These are phyloP conservation scores for Corvus cornix DNA, from an alignment of 2,113 vertebrate species.

Conservation along the genomic window DNA sequence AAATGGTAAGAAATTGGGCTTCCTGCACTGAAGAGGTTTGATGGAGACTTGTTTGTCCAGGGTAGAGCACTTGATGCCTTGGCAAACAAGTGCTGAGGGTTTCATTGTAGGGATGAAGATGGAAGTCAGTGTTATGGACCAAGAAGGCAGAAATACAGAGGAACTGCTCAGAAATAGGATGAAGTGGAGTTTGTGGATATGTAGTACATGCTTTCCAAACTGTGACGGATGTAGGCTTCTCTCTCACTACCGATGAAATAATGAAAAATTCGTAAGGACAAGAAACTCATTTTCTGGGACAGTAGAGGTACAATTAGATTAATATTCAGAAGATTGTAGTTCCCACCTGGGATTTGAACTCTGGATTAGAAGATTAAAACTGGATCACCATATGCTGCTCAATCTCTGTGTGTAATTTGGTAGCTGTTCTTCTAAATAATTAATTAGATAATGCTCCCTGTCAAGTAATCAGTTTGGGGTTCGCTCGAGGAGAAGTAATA, in stretches of 20 bases:
- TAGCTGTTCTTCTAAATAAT: conserved; percentile 51
- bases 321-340: background rate
- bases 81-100: background rate
- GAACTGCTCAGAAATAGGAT: background rate
- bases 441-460: conserved; percentile 32
- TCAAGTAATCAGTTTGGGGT: conserved; percentile 38
- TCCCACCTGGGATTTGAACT: conserved; percentile 32
- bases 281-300: background rate
- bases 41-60: background rate
- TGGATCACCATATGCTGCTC: conserved; percentile 41
- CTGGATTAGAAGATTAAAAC: conserved; percentile 33
- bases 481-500: conserved; percentile 10
- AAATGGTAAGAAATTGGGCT: background rate
- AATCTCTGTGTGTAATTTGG: conserved; percentile 42
- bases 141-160: background rate
- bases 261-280: background rate
- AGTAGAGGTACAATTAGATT: background rate
- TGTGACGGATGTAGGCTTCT: background rate
- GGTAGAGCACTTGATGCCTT: rapidly evolving
- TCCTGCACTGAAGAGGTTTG: background rate
- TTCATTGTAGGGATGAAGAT: background rate
- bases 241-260: background rate
- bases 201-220: background rate
- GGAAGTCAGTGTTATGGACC: background rate
- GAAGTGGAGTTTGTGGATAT: background rate